These are phyloP conservation scores for Chaetodon auriga DNA, from an alignment of 2,113 vertebrate genomes.

Conservation along the genomic window DNA sequence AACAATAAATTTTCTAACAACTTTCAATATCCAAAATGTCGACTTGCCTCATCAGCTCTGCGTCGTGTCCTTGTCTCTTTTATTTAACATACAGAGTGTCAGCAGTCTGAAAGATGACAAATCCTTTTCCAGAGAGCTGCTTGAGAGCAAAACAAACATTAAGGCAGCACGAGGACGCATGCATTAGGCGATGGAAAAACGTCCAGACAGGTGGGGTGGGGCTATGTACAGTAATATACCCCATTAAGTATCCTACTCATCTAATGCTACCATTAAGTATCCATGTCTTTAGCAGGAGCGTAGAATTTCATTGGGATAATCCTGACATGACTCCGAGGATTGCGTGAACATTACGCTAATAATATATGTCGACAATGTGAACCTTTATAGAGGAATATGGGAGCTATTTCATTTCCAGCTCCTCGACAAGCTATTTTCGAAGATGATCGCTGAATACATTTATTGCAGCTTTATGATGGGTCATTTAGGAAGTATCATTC, in stretches of 20 bases:
- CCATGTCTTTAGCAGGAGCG: slow-evolving; percentile 40
- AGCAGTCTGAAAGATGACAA: slow-evolving; percentile 43
- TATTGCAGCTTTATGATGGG: slow-evolving; percentile 67
- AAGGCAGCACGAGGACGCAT: slow-evolving; percentile 42
- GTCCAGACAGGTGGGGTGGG: slow-evolving; percentile 55
- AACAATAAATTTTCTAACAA: neutral
- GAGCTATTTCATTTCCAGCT: slow-evolving; percentile 37
- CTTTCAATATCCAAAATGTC: neutral
- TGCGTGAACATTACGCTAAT: slow-evolving; percentile 48
- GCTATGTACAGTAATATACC: slow-evolving; percentile 50
- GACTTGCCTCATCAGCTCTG: neutral
- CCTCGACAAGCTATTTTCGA: slow-evolving; percentile 47
- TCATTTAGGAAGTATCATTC: slow-evolving; percentile 75
- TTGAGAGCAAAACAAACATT: slow-evolving; percentile 53
- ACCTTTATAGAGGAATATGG: slow-evolving; percentile 38
- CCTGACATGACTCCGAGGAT: slow-evolving; percentile 29
- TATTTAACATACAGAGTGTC: slow-evolving; percentile 42
- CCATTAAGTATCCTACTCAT: slow-evolving; percentile 66
- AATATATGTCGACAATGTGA: slow-evolving; percentile 41
- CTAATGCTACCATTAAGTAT: slow-evolving; percentile 66
- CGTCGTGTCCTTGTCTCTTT: slow-evolving; percentile 11
- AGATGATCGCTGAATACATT: slow-evolving; percentile 61
- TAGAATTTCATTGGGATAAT: slow-evolving; percentile 53
- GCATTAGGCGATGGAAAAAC: slow-evolving; percentile 70
- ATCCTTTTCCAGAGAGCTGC: slow-evolving; percentile 48